phyloP scores from a whole-genome alignment of 2,797 vertebrate genomes.

The Trachops cirrhosus region DNA sequence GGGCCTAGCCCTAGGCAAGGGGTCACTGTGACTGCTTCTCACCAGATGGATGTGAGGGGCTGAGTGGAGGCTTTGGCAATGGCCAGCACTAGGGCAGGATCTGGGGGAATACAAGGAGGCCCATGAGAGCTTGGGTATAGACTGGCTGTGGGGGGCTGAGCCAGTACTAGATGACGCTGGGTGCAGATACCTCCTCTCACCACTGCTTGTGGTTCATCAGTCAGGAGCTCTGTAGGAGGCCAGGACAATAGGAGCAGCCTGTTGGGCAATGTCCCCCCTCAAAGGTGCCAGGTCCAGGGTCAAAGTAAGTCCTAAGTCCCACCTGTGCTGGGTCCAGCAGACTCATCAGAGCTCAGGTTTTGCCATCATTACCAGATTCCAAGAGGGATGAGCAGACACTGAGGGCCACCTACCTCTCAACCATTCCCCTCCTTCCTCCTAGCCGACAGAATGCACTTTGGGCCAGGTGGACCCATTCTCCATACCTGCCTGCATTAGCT shows the following conservation, averaged over 20 bases:
- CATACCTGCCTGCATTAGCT: background rate
- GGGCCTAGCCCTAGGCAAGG: background rate
- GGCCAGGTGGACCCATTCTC: background rate
- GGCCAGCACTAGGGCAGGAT: background rate
- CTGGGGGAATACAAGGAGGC: background rate
- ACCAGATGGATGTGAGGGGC: background rate
- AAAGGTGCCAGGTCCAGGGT: background rate
- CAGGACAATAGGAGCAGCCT: background rate
- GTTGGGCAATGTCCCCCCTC: background rate
- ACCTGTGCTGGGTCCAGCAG: background rate
- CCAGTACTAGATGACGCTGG: background rate
- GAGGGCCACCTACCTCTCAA: background rate
- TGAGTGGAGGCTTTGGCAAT: background rate
- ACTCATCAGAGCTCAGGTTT: background rate
- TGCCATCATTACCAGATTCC: background rate
- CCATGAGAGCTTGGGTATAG: background rate
- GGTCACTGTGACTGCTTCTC: background rate
- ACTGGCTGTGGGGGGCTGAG: background rate
- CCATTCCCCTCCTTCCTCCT: background rate
- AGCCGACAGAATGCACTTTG: background rate
- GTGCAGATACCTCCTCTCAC: background rate
- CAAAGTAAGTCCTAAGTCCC: background rate
- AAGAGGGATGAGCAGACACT: background rate
- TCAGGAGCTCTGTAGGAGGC: background rate
- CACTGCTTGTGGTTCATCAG: background rate